These are phyloP conservation scores for Gopherus flavomarginatus DNA, from an alignment of 2,113 vertebrate species.

Conservation along the genomic window DNA sequence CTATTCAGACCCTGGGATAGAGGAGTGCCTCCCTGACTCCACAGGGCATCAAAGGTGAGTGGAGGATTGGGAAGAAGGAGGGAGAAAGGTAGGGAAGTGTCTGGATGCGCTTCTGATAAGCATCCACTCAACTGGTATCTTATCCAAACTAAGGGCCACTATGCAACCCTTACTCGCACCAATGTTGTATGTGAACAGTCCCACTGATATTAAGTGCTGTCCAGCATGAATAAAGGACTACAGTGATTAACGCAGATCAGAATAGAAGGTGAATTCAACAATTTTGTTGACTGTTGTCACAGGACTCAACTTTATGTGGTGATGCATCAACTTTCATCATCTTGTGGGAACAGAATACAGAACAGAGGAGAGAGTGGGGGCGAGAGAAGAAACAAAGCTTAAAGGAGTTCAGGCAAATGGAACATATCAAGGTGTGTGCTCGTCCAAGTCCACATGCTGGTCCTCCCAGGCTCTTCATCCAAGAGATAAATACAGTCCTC, in stretches of 20 bases:
- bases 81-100: not conserved
- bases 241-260: not conserved
- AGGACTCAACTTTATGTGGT: not conserved
- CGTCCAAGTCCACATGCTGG: too few relatives aligned
- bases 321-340: not conserved
- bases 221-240: rapidly evolving
- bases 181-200: rapidly evolving
- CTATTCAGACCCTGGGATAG: not conserved
- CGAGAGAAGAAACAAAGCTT: not conserved
- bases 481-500: too few relatives aligned
- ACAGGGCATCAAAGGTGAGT: not conserved
- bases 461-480: too few relatives aligned
- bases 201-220: not conserved
- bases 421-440: not conserved
- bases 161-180: not conserved
- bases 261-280: not conserved
- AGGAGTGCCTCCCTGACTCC: not conserved
- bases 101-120: not conserved
- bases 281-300: not conserved
- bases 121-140: not conserved
- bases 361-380: not conserved
- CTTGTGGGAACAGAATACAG: not conserved
- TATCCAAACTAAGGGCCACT: not conserved
- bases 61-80: not conserved
- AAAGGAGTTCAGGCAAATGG: not conserved